Base-by-base conservation (phyloP, 1,140 invertebrate genomes). In the Pseudachorutes palmiensis region DNA sequence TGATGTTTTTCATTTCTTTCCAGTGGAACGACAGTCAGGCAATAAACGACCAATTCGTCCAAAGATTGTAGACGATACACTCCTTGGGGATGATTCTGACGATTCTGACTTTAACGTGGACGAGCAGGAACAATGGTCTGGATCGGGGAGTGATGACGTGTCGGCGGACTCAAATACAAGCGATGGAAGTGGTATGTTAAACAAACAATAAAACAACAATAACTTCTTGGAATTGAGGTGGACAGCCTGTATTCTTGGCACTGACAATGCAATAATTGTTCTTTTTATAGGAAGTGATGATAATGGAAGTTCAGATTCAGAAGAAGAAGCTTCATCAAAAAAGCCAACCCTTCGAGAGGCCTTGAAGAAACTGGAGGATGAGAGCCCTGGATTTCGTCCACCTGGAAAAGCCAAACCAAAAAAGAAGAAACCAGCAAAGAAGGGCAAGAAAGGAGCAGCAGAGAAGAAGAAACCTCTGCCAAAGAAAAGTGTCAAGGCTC, bases 11-110 rank as follows among this genome's bases (percentile, higher is more conserved):
- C 22, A 31, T 26, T 63, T 45, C 28, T 28, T 32, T 67, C 14
- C 55, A 73, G 72, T 70, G 36, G 72, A 73, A 60, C 29, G 72
- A 45, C 69, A 70, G 26, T 36, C 69, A 3, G 70, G 62, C 2
- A 67, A 67, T 3, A 73, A 73, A 41, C 66, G 72, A 1, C 49
- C 49, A 24, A 73, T 73, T 67, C 64, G 67, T n/a, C 72, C 72
- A 2, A 73, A 70, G 64, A 64, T 63, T 59, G 65, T 73, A 5
- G 69, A 70, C 29, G 69, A 70, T 55, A 29, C 65, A 2, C 41
- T 69, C 14, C 51, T 70, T 16, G 62, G 31, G 19, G 72, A 73
- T 65, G 72, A 73, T 16, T 70, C 69, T 29, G 72, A 73, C 48
- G 70, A 70, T 41, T 63, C 70, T 28, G 69, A 73, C 51, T 72